Base-by-base conservation (phyloP, 1,140 invertebrate genomes). In the Penaeus indicus region DNA sequence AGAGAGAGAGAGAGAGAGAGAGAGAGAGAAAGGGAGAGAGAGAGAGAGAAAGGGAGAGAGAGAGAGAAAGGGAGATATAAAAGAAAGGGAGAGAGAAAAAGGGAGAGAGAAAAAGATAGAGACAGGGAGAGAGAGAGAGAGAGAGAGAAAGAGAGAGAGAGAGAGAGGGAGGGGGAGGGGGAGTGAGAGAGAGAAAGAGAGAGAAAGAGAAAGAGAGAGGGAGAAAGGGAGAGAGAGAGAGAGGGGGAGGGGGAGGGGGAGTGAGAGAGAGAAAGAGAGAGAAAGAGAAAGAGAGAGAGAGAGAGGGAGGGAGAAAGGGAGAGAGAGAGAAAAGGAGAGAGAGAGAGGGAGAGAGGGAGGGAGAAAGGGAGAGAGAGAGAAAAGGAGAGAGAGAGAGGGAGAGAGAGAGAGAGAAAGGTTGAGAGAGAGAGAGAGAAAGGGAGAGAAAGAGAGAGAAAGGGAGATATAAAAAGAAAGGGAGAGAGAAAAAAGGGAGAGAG, bases 281-380 rank as follows among this genome's bases (percentile, higher is more conserved):
- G 75, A 78, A 18, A 78, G 75, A 78, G 75, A 78, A 18, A 78
- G 75, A 78, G 75, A 78, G 75, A 78, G 75, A 32, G 32, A 32
- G 32, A 32, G 32, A 32, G 32, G 2, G 32, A 32, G 32, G 2
- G 32, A 32, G 32, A 32, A 27, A 19, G 19, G 32, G 32, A 32
- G 32, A 32, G 32, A 32, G 32, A 32, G 32, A 32, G 32, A 32
- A n/a, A n/a, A n/a, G n/a, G n/a, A n/a, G n/a, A n/a, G n/a, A n/a
- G n/a, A n/a, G n/a, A n/a, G n/a, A n/a, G n/a, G n/a, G n/a, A n/a
- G n/a, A n/a, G n/a, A n/a, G n/a, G n/a, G n/a, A n/a, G n/a, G n/a
- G n/a, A n/a, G n/a, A n/a, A n/a, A n/a, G n/a, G n/a, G n/a, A n/a
- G n/a, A n/a, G n/a, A n/a, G n/a, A n/a, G n/a, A n/a, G n/a, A n/a